phyloP scores from a whole-genome alignment of 2,888 invertebrate species.

The Calameuta pallipes region DNA sequence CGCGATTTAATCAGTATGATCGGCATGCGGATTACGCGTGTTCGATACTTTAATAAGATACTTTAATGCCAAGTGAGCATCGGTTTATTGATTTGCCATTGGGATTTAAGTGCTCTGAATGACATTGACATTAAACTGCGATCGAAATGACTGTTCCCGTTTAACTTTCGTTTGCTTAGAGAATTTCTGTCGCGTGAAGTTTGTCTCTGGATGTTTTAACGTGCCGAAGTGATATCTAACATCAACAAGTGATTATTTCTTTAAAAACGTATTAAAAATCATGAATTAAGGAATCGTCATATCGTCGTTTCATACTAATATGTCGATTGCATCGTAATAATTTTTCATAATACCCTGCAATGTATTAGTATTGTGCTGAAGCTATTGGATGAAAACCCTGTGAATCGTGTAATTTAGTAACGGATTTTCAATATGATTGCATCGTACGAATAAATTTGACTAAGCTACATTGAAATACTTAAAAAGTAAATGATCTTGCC shows the following conservation, averaged over 20 bases:
- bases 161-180: neutral
- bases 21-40: neutral
- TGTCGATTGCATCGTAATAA: neutral
- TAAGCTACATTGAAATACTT: neutral
- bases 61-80: neutral
- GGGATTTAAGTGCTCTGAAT: neutral
- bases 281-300: neutral
- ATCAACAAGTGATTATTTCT: neutral
- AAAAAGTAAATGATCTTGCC: neutral
- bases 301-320: neutral
- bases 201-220: neutral
- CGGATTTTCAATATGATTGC: too few relatives aligned
- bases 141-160: neutral
- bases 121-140: neutral
- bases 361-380: neutral
- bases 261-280: neutral
- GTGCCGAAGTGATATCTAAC: neutral
- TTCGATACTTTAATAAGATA: neutral
- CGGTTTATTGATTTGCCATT: neutral
- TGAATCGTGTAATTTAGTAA: neutral
- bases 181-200: neutral
- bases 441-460: too few relatives aligned
- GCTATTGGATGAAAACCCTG: neutral
- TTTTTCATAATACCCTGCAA: neutral
- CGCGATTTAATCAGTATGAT: neutral